A percentile compares a stretch with the other conserved stretches of the same genome.
These are phyloP conservation scores for Pectinophora gossypiella DNA, from an alignment of 1,140 invertebrate species.

Conservation along the genomic window DNA sequence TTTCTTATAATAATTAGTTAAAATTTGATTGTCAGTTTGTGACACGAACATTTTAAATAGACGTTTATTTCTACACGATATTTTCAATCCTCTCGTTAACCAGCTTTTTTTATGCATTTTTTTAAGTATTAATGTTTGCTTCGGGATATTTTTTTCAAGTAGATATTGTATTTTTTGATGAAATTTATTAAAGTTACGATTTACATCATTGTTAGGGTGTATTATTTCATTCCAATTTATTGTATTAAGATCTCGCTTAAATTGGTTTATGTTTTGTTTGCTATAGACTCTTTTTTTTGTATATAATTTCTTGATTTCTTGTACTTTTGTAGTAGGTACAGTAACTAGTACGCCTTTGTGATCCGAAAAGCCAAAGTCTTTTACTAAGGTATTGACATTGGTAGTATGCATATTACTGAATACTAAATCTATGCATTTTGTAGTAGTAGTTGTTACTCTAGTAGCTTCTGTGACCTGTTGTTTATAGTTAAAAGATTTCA, in stretches of 20 bases:
- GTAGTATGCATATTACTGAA: not conserved
- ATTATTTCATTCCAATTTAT: slow-evolving; percentile 4
- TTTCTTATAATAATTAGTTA: too few relatives aligned
- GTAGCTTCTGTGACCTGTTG: not conserved
- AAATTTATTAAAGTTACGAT: slow-evolving; percentile 1
- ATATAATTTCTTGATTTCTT: not conserved
- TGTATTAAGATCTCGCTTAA: not conserved
- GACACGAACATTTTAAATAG: too few relatives aligned
- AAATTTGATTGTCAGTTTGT: too few relatives aligned
- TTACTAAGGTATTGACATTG: not conserved
- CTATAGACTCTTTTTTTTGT: not conserved
- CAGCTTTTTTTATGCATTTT: too few relatives aligned
- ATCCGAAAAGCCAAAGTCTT: not conserved
- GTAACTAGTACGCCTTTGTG: not conserved
- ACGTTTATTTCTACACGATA: too few relatives aligned
- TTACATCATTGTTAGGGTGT: not conserved
- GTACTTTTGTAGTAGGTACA: not conserved
- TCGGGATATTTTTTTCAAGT: not conserved
- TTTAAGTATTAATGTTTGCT: not conserved
- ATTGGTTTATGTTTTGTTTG: not conserved
- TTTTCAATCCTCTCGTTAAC: too few relatives aligned
- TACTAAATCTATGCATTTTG: not conserved
- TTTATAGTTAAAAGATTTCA: not conserved
- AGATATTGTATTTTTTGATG: not conserved
- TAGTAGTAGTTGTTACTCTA: not conserved